Evolutionary conservation across 2,888 invertebrate species (phyloP), one percentile per base, ranked within the genome.

Genomic region (Hydrotaea cyrtoneurina): DNA sequence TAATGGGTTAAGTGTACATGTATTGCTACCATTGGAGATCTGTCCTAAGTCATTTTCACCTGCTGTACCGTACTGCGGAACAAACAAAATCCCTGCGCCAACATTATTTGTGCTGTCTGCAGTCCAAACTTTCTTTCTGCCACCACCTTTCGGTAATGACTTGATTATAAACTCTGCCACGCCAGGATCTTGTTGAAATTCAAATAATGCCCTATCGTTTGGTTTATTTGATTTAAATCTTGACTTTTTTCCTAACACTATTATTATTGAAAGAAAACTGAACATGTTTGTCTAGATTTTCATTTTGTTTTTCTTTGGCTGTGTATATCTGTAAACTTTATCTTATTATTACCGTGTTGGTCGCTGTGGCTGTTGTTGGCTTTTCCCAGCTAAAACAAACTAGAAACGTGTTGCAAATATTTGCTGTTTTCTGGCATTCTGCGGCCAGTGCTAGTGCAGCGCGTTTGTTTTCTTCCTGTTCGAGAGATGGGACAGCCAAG

Each of bases 391-490:
- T 21, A 19, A 57, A 50, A 50, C 50, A 11, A 8, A 46, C 26
- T 23, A 7, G 46, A 69, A 66, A 69, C 69, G 46, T 69, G 69
- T 69, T 69, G 19, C 36, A 59, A 55, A 55, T 23, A 21, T 23
- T 55, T 17, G n/a, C 55, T 13, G 13, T 15, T 57, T 55, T 43
- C 23, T 13, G 13, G 5, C 64, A 10, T 36, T 66, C 10, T 17
- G 10, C 43, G 17, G 50, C 26, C 17, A 19, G 26, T 31, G 5
- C 39, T 53, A 13, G 2, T 36, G 17, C n/a, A 64, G 17, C 55
- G 15, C 4, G 10, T 55, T 53, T 11, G 15, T 31, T 72, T 64
- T 55, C 78, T 85, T 79, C 82, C 82, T 73, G 79, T 80, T 73
- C n/a, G 62, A 64, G 50, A 62, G 31, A 62, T 23, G 15, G 19